Conservation (phyloP, 2,797 vertebrate genomes). For the Pseudopleuronectes americanus region DNA sequence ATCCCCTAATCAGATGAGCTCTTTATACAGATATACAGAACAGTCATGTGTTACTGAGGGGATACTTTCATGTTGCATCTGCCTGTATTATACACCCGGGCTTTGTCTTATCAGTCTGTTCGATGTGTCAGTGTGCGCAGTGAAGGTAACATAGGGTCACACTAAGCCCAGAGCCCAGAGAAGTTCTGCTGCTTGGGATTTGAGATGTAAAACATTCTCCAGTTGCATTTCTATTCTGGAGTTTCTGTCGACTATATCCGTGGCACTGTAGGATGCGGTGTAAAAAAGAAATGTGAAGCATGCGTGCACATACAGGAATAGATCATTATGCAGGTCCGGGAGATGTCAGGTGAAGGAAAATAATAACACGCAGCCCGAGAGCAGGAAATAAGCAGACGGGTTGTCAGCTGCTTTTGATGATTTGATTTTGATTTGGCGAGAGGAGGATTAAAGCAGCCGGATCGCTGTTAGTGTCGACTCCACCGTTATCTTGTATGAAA, state of each 20-base stretch:
- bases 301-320: constrained; percentile 47
- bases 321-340: constrained; percentile 56
- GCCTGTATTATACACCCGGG: constrained; percentile 24
- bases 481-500: constrained; percentile 20
- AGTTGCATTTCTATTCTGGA: constrained; percentile 20
- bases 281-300: constrained; percentile 33
- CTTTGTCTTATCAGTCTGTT: constrained; percentile 51
- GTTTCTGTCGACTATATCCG: constrained; percentile 52
- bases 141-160: constrained; percentile 41
- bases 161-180: constrained; percentile 19
- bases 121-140: constrained; percentile 34
- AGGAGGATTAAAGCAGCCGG: constrained; percentile 45
- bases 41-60: no score
- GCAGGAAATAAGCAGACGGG: constrained; percentile 55
- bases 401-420: constrained; percentile 61
- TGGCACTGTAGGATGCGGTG: constrained; percentile 25
- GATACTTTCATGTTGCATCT: constrained; percentile 52
- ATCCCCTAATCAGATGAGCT: neutral
- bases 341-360: constrained; percentile 46
- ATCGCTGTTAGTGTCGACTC: constrained; percentile 23
- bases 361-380: constrained; percentile 19
- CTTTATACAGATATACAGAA: constrained; percentile 3
- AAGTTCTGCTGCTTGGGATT: constrained; percentile 24
- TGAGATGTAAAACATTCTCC: constrained; percentile 37
- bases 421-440: constrained; percentile 46